Evolutionary conservation across 2,888 invertebrate species (phyloP).

Genomic region (Erannis defoliaria): DNA sequence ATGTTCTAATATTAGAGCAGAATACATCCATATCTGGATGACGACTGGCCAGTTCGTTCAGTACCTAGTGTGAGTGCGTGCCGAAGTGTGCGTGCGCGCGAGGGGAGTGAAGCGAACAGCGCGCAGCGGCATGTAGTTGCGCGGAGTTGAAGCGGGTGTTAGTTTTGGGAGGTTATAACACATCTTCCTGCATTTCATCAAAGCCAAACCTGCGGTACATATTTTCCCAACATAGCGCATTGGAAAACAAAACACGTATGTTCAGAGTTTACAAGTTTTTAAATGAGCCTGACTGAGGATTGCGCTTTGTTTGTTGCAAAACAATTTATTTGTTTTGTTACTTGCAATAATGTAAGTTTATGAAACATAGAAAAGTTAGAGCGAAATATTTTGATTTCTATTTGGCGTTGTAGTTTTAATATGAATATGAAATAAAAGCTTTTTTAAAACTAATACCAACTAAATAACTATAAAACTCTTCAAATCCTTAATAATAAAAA

Average conservation of each 20-base stretch:
- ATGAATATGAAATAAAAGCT: too few species aligned
- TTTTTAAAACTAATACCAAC: too few species aligned
- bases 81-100: too few species aligned
- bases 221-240: slow-evolving; percentile 12
- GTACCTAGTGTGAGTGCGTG: too few species aligned
- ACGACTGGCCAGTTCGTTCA: too few species aligned
- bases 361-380: neutral
- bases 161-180: neutral
- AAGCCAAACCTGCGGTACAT: neutral
- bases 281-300: slow-evolving; percentile 20
- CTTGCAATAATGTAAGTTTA: neutral
- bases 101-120: too few species aligned
- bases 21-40: too few species aligned
- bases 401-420: neutral
- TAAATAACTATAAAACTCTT: too few species aligned
- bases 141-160: too few species aligned
- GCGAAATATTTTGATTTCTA: neutral
- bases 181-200: neutral
- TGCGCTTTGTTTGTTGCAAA: slow-evolving; percentile 11
- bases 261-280: slow-evolving; percentile 27
- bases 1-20: too few species aligned
- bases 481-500: too few species aligned
- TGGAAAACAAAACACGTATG: slow-evolving; percentile 25
- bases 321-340: slow-evolving; percentile 4
- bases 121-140: too few species aligned